Conservation (phyloP, 1,140 invertebrate species). For the Drosophila ananassae region DNA sequence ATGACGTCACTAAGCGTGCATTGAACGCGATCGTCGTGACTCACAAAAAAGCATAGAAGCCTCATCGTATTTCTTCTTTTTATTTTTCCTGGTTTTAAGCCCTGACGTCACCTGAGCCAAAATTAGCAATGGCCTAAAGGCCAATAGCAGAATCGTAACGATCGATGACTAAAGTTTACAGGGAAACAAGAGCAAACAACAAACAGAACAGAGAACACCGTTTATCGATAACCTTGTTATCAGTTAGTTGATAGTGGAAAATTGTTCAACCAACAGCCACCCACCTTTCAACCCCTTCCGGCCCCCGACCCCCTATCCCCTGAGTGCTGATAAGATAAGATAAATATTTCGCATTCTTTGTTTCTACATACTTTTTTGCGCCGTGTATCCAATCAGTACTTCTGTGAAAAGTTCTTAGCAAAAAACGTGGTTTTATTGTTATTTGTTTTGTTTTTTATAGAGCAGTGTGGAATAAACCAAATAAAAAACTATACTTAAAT, state of each 20-base stretch:
- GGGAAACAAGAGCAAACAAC: conserved; percentile 32
- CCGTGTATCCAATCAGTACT: conserved; percentile 39
- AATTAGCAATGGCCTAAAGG: conserved; percentile 3
- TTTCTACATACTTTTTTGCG: conserved; percentile 22
- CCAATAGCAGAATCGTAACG: background rate
- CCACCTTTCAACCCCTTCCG: background rate
- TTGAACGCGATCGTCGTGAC: conserved; percentile 22
- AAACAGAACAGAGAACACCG: conserved; percentile 11
- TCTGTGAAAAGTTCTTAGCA: conserved; percentile 39
- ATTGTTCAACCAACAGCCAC: conserved; percentile 24
- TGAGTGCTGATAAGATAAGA: conserved; percentile 35
- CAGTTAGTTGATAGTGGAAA: conserved; percentile 32
- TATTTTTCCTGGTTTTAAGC: conserved; percentile 2
- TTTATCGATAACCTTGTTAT: conserved; percentile 24
- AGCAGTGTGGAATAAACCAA: conserved; percentile 33
- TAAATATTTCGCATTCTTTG: conserved; percentile 39
- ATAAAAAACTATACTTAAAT: conserved; percentile 1
- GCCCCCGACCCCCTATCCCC: background rate
- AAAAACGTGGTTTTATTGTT: background rate
- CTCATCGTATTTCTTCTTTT: background rate
- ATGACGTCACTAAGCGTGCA: conserved; percentile 30
- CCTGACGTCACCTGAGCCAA: conserved; percentile 13
- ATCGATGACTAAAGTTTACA: conserved; percentile 20
- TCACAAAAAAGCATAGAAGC: conserved; percentile 4
- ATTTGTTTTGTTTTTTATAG: conserved; percentile 24